Conservation (phyloP, 2,113 vertebrate genomes). For the Hyperopisus bebe region DNA sequence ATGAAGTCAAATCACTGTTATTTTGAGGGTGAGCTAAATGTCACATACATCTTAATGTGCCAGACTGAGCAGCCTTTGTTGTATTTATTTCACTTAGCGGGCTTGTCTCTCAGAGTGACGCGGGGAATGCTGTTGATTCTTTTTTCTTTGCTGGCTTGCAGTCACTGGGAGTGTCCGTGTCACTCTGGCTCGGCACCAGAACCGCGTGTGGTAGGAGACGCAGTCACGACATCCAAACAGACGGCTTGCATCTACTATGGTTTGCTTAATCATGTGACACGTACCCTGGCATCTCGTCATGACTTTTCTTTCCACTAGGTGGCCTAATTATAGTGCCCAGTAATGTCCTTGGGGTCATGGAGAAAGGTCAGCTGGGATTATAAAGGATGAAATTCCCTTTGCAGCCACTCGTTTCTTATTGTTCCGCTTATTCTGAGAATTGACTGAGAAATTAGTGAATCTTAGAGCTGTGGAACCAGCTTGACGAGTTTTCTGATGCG, state of each 20-base stretch:
- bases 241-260: background rate
- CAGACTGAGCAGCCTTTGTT: background rate
- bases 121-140: background rate
- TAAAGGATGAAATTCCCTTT: background rate
- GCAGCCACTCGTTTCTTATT: background rate
- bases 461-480: background rate
- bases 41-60: conserved; percentile 1
- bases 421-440: background rate
- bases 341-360: background rate
- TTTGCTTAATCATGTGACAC: background rate
- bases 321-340: background rate
- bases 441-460: background rate
- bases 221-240: background rate
- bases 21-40: background rate
- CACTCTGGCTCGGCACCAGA: background rate
- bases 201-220: background rate
- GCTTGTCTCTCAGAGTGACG: background rate
- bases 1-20: conserved; percentile 4
- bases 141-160: background rate
- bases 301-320: background rate
- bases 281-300: background rate
- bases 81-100: background rate
- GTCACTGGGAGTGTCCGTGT: background rate
- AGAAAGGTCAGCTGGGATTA: background rate
- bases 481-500: background rate